These are phyloP conservation scores for Eumeta japonica DNA, from an alignment of 1,140 invertebrate genomes.

Conservation along the genomic window DNA sequence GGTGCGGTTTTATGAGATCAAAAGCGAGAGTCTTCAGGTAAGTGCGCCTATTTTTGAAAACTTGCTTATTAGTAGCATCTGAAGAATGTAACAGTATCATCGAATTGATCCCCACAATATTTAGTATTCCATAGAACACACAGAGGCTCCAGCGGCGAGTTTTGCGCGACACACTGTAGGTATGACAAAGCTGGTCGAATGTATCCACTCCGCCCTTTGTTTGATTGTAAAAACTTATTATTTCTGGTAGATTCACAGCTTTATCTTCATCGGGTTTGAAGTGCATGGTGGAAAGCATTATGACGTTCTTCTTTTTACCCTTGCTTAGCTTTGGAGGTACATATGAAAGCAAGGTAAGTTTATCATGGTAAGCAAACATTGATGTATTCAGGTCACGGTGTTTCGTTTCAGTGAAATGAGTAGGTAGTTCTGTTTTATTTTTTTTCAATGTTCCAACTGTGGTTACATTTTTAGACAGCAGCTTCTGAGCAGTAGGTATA, in stretches of 20 bases:
- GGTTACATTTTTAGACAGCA: no score
- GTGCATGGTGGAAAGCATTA: neutral
- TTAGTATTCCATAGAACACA: no score
- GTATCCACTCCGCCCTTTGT: no score
- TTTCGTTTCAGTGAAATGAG: neutral
- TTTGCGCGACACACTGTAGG: neutral
- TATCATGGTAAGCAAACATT: neutral
- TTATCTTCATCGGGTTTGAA: neutral
- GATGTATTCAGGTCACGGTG: neutral
- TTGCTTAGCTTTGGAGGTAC: neutral
- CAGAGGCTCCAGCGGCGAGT: neutral
- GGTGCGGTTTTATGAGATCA: no score
- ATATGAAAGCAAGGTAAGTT: neutral
- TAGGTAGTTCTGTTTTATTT: no score
- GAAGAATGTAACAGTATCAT: neutral
- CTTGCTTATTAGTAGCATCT: neutral
- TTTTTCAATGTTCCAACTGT: no score
- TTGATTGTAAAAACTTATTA: no score
- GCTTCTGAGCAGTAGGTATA: no score
- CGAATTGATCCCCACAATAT: neutral
- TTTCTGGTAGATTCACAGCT: neutral
- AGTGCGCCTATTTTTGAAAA: neutral
- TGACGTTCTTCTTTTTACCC: constrained; percentile 1
- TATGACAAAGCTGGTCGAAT: no score
- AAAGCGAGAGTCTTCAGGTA: neutral